A percentile compares a stretch with the other conserved stretches of the same genome.
These are phyloP conservation scores for Synergus gifuensis DNA, from an alignment of 2,888 invertebrate species.

Conservation along the genomic window DNA sequence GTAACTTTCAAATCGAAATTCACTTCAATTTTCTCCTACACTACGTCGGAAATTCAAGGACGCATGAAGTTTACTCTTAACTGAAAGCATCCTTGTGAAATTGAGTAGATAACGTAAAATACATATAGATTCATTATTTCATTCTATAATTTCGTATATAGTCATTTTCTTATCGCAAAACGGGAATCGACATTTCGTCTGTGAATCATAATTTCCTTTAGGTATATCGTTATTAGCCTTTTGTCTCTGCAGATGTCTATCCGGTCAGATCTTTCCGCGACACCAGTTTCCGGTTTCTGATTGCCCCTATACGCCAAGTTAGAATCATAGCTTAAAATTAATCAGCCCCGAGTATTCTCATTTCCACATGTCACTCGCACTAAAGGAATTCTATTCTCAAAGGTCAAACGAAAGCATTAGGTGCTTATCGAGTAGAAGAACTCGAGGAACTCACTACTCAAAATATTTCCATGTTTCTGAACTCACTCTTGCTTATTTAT, in stretches of 20 bases:
- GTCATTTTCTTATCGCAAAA: background rate
- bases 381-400: slow-evolving; percentile 19
- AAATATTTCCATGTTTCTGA: background rate
- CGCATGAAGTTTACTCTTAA: background rate
- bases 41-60: background rate
- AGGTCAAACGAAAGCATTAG: slow-evolving; percentile 17
- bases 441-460: background rate
- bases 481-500: background rate
- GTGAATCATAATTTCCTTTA: background rate
- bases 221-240: background rate
- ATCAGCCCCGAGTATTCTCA: slow-evolving; percentile 56
- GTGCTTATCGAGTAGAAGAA: slow-evolving; percentile 7
- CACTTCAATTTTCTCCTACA: background rate
- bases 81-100: background rate
- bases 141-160: background rate
- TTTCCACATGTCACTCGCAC: slow-evolving; percentile 72
- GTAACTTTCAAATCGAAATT: background rate
- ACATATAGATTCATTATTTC: no score
- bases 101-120: background rate
- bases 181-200: background rate
- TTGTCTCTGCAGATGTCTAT: slow-evolving; percentile 1
- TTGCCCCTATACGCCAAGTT: slow-evolving; percentile 30
- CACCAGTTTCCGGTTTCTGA: slow-evolving; percentile 36
- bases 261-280: slow-evolving; percentile 8
- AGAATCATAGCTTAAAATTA: background rate